A percentile compares a stretch with the other conserved stretches of the same genome.
Conservation (phyloP, 2,113 vertebrate species). For the Reinhardtius hippoglossoides region DNA sequence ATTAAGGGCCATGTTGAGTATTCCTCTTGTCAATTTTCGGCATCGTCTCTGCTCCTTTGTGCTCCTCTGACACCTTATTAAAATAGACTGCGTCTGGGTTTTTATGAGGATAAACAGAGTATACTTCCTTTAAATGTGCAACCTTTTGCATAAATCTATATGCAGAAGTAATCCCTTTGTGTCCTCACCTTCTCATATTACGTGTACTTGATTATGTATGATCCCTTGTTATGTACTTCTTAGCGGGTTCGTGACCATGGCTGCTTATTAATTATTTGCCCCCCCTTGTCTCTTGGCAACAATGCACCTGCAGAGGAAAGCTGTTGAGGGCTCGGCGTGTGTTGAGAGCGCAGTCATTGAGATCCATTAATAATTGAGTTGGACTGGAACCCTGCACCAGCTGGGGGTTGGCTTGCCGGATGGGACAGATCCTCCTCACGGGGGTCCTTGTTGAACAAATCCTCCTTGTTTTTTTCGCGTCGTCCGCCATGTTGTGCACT, state of each 20-base stretch:
- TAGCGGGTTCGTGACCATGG: constrained; percentile 48
- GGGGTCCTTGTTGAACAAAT: constrained; percentile 2
- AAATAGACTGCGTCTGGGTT: constrained; percentile 32
- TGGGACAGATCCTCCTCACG: constrained; percentile 45
- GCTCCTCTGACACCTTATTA: constrained; percentile 50
- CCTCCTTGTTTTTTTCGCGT: constrained; percentile 1
- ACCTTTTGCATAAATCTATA: constrained; percentile 70
- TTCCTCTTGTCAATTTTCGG: constrained; percentile 22
- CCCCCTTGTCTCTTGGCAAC: constrained; percentile 76
- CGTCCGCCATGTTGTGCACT: neutral
- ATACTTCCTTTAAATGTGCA: constrained; percentile 42
- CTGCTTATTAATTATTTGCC: constrained; percentile 61
- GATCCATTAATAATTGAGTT: constrained; percentile 80
- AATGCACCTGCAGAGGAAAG: constrained; percentile 66
- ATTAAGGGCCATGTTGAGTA: constrained; percentile 42
- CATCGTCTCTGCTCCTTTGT: constrained; percentile 26
- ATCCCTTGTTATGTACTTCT: constrained; percentile 56
- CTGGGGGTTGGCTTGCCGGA: constrained; percentile 37
- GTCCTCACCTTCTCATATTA: constrained; percentile 34
- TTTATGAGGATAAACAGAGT: constrained; percentile 6
- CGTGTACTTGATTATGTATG: constrained; percentile 60
- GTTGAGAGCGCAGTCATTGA: constrained; percentile 58
- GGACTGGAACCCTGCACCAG: constrained; percentile 74
- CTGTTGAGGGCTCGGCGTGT: constrained; percentile 54
- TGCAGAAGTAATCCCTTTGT: constrained; percentile 45